Percentiles rank a stretch among this genome's conserved stretches.
phyloP scores from a whole-genome alignment of 1,140 invertebrate genomes.

The Scaptodrosophila lebanonensis region DNA sequence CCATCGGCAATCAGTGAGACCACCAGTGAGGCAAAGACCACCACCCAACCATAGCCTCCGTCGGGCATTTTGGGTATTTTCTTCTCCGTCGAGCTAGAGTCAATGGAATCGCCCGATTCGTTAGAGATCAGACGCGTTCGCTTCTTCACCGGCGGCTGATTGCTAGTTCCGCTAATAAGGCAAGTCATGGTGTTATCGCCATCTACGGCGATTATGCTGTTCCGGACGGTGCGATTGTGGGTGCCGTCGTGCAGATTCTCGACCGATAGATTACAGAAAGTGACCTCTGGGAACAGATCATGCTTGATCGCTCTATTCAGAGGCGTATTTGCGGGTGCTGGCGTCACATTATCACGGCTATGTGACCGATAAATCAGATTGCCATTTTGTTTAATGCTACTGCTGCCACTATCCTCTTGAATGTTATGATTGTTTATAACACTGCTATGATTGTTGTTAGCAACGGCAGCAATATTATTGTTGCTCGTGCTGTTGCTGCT shows the following conservation, averaged over 20 bases:
- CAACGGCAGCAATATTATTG: slow-evolving; percentile 31
- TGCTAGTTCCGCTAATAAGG: slow-evolving; percentile 30
- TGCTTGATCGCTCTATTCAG: slow-evolving; percentile 67
- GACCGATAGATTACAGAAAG: slow-evolving; percentile 69
- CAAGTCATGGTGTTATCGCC: slow-evolving; percentile 31
- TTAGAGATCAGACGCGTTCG: slow-evolving; percentile 72
- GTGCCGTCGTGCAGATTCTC: slow-evolving; percentile 52
- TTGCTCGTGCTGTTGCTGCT: neutral
- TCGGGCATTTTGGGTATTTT: slow-evolving; percentile 74
- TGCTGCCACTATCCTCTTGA: slow-evolving; percentile 3
- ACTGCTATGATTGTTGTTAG: slow-evolving; percentile 28
- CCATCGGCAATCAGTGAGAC: slow-evolving; percentile 97
- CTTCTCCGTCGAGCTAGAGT: slow-evolving; percentile 61
- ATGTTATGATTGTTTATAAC: slow-evolving; percentile 12
- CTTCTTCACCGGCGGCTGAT: slow-evolving; percentile 52
- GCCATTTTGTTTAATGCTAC: slow-evolving; percentile 40
- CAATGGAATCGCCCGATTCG: slow-evolving; percentile 69
- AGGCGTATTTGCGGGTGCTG: slow-evolving; percentile 63
- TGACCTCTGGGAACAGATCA: slow-evolving; percentile 72
- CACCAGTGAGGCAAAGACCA: slow-evolving; percentile 89
- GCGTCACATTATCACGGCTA: neutral
- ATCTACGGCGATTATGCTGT: slow-evolving; percentile 58
- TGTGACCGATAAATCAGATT: slow-evolving; percentile 36
- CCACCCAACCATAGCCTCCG: slow-evolving; percentile 87
- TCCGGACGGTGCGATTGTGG: slow-evolving; percentile 40